Base-by-base conservation (phyloP, 2,888 invertebrate genomes). In the Drosophila mercatorum region DNA sequence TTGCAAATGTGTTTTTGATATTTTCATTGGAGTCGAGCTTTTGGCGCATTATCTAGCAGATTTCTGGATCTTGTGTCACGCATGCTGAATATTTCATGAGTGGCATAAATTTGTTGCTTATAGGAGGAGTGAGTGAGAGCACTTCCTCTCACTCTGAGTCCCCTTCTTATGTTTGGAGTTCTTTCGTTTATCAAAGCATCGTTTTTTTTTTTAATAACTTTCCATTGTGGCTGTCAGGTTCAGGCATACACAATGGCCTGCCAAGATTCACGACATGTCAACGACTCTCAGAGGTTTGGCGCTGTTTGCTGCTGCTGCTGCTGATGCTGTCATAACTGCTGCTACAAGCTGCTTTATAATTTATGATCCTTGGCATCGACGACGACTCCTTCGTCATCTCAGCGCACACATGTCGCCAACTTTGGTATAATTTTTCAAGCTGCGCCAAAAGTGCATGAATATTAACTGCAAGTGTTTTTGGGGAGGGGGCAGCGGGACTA, bases 281-380 rank as follows among this genome's bases (percentile, higher is more conserved):
- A 65, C 73, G 79, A 57, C 52, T 81, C 61, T 68, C 66, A 64
- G 67, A 65, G 52, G 41, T n/a, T 59, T 68, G 62, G 28, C 65
- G 34, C 44, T 71, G 51, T 44, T 63, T 74, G 57, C 43, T 73
- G 59, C 22, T 62, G 41, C 7, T 55, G 55, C 11, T 44, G 46
- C 40, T 59, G 49, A 8, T 26, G 26, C 36, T 59, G 49, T 49
- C 71, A 59, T 44, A 41, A 26, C 69, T 69, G 64, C 72, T 71
- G 66, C 72, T 71, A 61, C 80, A 82, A 79, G 85, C 88, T 85
- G 88, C 79, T 85, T 79, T 79, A 88, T 87, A 88, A 86, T 88
- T 86, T 88, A 86, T 86, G 85, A 81, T 81, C 67, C 80, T 75
- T 84, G 84, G 80, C 84, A 80, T 84, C 78, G 86, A 81, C 69